Percentiles rank a stretch among this genome's conserved stretches.
Conservation (phyloP, 2,113 vertebrate genomes). For the Sclerurus mexicanus region DNA sequence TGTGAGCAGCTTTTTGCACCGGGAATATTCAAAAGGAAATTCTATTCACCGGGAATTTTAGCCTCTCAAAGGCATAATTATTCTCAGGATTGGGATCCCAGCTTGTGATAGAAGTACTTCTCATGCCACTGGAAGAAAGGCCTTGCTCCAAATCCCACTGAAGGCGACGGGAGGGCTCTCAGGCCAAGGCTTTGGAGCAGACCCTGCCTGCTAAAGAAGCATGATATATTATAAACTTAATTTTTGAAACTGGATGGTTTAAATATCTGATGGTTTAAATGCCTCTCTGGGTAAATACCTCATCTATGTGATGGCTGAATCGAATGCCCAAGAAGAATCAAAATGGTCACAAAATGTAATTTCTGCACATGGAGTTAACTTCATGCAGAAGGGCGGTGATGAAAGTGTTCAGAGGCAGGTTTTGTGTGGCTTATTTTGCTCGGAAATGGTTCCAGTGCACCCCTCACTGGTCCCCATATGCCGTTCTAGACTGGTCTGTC, state of each 20-base stretch:
- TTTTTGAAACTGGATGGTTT: neutral
- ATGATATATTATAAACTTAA: neutral
- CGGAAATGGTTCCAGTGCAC: neutral
- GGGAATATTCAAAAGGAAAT: neutral
- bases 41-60: no score
- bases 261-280: neutral
- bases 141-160: neutral
- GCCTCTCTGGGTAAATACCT: neutral
- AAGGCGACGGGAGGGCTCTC: neutral
- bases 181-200: neutral
- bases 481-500: constrained; percentile 16
- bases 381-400: fast-evolving
- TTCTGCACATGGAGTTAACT: neutral
- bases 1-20: neutral
- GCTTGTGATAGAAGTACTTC: neutral
- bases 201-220: neutral
- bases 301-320: neutral
- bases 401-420: fast-evolving
- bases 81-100: neutral
- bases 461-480: constrained; percentile 28
- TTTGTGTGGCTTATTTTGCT: neutral
- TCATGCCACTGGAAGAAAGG: neutral
- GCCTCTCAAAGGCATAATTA: neutral
- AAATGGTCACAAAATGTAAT: neutral
- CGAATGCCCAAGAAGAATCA: fast-evolving